Percentiles rank a stretch among this genome's conserved stretches.
Evolutionary conservation across 2,797 vertebrate species (phyloP).

Genomic region (Tenualosa thibaudeaui): DNA sequence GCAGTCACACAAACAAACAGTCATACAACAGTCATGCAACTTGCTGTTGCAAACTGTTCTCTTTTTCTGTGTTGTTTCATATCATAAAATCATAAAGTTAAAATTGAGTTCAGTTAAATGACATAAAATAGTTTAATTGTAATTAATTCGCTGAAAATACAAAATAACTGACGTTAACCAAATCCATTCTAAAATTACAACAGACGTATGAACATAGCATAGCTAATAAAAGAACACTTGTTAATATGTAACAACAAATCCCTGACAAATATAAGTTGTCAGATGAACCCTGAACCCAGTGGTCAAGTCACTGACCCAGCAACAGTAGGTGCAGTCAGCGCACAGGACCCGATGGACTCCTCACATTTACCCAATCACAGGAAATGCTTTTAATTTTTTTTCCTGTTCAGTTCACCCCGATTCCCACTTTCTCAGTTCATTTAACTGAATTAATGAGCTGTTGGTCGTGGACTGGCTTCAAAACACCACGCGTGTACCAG

Average conservation of each 20-base stretch:
- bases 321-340: constrained; percentile 55
- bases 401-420: constrained; percentile 68
- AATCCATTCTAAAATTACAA: not conserved
- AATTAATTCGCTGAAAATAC: not conserved
- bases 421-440: constrained; percentile 79
- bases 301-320: constrained; percentile 64
- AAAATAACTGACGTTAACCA: not conserved
- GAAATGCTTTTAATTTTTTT: constrained; percentile 68
- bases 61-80: not conserved
- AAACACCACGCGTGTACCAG: constrained; percentile 52
- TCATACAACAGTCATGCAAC: too few relatives aligned
- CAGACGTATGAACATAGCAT: not conserved
- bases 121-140: not conserved
- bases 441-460: constrained; percentile 83
- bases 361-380: constrained; percentile 66
- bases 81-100: not conserved
- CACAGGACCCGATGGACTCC: constrained; percentile 46
- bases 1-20: not conserved
- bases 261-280: not conserved
- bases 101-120: too few relatives aligned
- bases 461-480: constrained; percentile 57
- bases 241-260: not conserved
- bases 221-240: not conserved
- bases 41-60: not conserved
- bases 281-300: constrained; percentile 41